phyloP scores from a whole-genome alignment of 2,113 vertebrate genomes.

The Sorex araneus region DNA sequence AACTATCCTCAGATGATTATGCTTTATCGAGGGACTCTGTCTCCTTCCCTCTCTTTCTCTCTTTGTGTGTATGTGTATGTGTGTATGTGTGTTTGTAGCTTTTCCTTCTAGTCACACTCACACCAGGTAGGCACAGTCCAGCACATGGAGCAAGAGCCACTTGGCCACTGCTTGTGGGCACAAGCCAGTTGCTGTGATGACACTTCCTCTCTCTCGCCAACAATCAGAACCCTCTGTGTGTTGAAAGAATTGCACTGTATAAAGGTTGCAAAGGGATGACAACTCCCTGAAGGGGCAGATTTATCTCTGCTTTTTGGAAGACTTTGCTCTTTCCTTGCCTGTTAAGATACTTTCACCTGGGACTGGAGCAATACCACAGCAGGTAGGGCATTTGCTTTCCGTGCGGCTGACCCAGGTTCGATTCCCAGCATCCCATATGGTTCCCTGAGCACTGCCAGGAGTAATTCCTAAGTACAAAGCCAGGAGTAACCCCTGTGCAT shows the following conservation, averaged over 20 bases:
- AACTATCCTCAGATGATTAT: background rate
- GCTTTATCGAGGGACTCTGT: background rate
- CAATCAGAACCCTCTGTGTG: background rate
- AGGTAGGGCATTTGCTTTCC: too few relatives aligned
- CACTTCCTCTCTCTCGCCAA: conserved; percentile 6
- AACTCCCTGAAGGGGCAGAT: background rate
- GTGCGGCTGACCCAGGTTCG: too few relatives aligned
- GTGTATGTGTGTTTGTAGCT: background rate
- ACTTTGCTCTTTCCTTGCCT: conserved; percentile 29
- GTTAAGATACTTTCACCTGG: background rate
- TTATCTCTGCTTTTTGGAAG: conserved; percentile 14
- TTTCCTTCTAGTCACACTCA: background rate
- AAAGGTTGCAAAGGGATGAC: conserved; percentile 17
- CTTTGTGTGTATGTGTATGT: too few relatives aligned
- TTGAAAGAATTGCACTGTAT: background rate
- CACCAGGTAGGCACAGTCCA: background rate
- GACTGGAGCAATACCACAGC: too few relatives aligned
- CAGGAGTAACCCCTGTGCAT: too few relatives aligned
- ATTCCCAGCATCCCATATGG: too few relatives aligned
- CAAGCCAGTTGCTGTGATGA: background rate
- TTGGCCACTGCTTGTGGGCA: background rate
- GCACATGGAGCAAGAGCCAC: background rate
- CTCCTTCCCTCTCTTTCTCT: too few relatives aligned
- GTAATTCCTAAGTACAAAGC: too few relatives aligned
- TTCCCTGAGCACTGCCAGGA: too few relatives aligned